These are phyloP conservation scores for Tenebrio molitor DNA, from an alignment of 1,140 invertebrate species.

Conservation along the genomic window DNA sequence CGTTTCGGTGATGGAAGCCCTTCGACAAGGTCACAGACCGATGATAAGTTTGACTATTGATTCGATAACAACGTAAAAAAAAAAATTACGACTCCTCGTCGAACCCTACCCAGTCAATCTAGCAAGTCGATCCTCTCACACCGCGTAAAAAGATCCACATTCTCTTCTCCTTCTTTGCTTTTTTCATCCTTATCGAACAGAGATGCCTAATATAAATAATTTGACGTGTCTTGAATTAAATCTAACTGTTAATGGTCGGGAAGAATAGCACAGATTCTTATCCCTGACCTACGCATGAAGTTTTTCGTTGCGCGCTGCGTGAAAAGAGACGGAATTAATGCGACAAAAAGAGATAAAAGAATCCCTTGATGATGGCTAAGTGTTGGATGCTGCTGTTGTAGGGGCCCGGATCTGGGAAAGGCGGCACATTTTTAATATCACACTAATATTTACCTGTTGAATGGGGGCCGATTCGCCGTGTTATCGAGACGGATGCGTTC, in stretches of 20 bases:
- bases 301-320: constrained; percentile 54
- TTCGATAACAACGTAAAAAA: constrained; percentile 20
- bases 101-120: neutral
- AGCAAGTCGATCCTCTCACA: neutral
- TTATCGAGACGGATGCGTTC: too few species aligned
- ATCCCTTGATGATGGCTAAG: constrained; percentile 55
- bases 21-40: too few species aligned
- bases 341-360: constrained; percentile 51
- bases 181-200: neutral
- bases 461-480: neutral
- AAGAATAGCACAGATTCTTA: constrained; percentile 58
- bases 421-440: constrained; percentile 46
- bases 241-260: constrained; percentile 39
- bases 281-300: constrained; percentile 55
- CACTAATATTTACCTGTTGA: constrained; percentile 28
- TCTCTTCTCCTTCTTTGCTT: neutral
- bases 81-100: constrained; percentile 18
- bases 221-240: constrained; percentile 40
- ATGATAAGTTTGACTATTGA: constrained; percentile 6
- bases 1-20: too few species aligned
- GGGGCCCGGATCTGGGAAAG: constrained; percentile 36
- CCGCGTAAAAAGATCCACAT: constrained; percentile 10
- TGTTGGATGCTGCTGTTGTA: constrained; percentile 47
- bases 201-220: constrained; percentile 36
- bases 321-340: constrained; percentile 51